Conservation (phyloP, 2,113 vertebrate genomes). For the Odocoileus virginianus region DNA sequence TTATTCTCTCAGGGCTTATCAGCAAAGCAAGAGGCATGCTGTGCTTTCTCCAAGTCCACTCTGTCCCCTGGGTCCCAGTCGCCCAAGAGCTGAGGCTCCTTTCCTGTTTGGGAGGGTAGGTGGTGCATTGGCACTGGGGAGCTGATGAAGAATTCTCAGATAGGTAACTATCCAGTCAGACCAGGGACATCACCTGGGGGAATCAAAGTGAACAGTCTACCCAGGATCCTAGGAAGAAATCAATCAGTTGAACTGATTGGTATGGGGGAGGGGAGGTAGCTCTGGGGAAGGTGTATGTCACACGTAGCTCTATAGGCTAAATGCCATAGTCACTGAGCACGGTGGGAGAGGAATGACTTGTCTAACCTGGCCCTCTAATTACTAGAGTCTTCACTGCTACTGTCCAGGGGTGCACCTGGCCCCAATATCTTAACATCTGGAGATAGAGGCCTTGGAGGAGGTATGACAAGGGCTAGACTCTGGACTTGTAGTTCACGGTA, state of each 20-base stretch:
- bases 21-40: neutral
- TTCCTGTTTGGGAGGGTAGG: neutral
- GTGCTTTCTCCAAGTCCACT: neutral
- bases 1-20: neutral
- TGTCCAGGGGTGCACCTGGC: neutral
- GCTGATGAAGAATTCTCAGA: neutral
- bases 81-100: accelerated
- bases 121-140: no score
- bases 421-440: neutral
- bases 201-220: neutral
- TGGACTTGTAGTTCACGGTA: neutral
- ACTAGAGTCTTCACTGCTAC: neutral
- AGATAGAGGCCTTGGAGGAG: neutral
- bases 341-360: neutral
- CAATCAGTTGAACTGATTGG: neutral
- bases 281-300: neutral
- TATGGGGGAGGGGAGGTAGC: neutral
- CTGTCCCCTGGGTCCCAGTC: neutral
- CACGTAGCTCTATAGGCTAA: no score
- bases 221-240: neutral
- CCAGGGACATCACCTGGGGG: neutral
- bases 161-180: neutral
- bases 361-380: neutral
- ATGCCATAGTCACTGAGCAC: accelerated
- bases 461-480: neutral